Base-by-base conservation (phyloP, 2,888 invertebrate genomes). In the Erannis defoliaria region DNA sequence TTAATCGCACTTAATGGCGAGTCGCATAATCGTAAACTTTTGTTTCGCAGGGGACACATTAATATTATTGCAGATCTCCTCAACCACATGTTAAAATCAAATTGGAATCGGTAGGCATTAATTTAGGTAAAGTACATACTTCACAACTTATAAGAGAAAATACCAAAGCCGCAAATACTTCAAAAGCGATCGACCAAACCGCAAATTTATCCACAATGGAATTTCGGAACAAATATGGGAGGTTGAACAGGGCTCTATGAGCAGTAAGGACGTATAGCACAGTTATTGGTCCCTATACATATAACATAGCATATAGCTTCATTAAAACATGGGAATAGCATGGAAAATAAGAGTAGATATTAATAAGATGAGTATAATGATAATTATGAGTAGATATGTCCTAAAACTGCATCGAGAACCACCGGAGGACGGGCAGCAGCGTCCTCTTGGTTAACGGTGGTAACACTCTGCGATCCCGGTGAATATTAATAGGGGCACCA, bases 161-260 rank as follows among this genome's bases (percentile, higher is more conserved):
- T 75, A 66, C 65, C 62, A 57, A 67, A 50, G 23, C 56, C 40
- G 58, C 60, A 63, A 75, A 75, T 73, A 70, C 68, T 76, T 75
- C 64, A 50, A 50, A 68, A 71, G 60, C 67, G 69, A 75, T 72
- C 65, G 70, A 74, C 68, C 62, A 68, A 48, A 57, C 64, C 55
- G 67, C 65, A 66, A 53, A 53, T 66, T 60, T 50, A 54, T 55
- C 50, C 61, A 51, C 61, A 61, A 61, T 61, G 61, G 61, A 61
- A 61, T 61, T 55, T 61, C 55, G 45, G 50, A 55, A 61, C 55
- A 55, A 61, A 61, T 61, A 55, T 38, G 45, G 38, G 43, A 45
- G 49, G 50, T 29, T 14, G 31, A 29, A 38, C 10, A 6, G 31
- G 5, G 29, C 5, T 18, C 8, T 37, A 31, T 8, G 26, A 38